Evolutionary conservation across 2,797 vertebrate genomes (phyloP).

Genomic region (Gallinago stenura): DNA sequence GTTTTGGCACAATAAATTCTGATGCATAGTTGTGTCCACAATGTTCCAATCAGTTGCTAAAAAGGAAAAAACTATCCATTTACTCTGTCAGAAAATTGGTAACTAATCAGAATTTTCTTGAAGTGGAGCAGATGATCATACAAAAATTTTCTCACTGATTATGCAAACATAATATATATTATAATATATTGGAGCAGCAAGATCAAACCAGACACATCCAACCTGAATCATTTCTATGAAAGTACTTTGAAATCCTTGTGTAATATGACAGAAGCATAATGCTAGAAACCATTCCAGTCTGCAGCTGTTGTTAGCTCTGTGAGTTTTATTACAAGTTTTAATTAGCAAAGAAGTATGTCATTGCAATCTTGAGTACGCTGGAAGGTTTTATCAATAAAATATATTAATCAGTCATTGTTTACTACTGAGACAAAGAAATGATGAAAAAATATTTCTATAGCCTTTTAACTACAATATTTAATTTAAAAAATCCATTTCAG

Average conservation of each 20-base stretch:
- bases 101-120: background rate
- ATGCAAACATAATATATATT: background rate
- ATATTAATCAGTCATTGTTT: background rate
- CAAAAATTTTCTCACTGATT: background rate
- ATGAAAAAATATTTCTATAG: background rate
- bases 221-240: background rate
- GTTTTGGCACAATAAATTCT: background rate
- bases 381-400: background rate
- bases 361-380: background rate
- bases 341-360: background rate
- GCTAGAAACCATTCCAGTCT: background rate
- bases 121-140: background rate
- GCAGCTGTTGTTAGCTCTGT: background rate
- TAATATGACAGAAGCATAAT: background rate
- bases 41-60: background rate
- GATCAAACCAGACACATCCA: background rate
- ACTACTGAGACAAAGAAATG: background rate
- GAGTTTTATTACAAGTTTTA: background rate
- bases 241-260: background rate
- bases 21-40: background rate
- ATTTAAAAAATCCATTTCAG: background rate
- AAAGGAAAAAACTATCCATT: background rate
- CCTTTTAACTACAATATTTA: background rate
- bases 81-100: background rate
- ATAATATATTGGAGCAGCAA: background rate